Evolutionary conservation across 2,888 invertebrate species (phyloP).

Genomic region (Gymnoscelis rufifasciata): DNA sequence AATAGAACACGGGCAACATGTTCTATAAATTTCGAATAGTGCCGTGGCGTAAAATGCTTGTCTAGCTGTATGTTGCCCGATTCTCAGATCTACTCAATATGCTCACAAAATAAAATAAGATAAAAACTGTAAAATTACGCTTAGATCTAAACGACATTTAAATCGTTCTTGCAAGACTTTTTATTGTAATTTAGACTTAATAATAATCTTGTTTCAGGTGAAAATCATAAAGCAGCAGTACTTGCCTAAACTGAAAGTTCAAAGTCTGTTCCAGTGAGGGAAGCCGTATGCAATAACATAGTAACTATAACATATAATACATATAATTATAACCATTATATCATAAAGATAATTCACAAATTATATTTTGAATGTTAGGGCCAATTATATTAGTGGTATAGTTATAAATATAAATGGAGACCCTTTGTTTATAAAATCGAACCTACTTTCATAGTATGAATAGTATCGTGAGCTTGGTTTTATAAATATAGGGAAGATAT

Average conservation of each 20-base stretch:
- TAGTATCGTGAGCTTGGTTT: not conserved
- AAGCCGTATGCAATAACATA: constrained; percentile 15
- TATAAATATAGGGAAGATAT: constrained; percentile 4
- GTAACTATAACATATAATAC: constrained; percentile 15
- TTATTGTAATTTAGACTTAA: no score
- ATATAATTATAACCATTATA: constrained; percentile 21
- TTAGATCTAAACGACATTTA: no score
- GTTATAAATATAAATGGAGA: constrained; percentile 15
- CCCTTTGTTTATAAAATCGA: constrained; percentile 8
- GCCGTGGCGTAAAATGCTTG: no score
- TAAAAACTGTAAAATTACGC: no score
- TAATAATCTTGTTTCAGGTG: constrained; percentile 55
- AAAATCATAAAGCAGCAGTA: constrained; percentile 59
- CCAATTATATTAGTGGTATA: constrained; percentile 41
- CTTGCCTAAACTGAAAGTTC: constrained; percentile 66
- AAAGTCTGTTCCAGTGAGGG: constrained; percentile 68
- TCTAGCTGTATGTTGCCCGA: no score
- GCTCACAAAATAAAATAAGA: no score
- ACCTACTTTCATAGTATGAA: not conserved
- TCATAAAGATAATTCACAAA: constrained; percentile 21
- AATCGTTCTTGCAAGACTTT: no score
- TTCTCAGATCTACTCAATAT: no score
- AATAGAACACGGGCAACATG: no score
- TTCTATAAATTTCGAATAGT: no score
- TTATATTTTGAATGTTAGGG: constrained; percentile 36